A percentile compares a stretch with the other conserved stretches of the same genome.
These are phyloP conservation scores for Eulemur macaco DNA, from an alignment of 2,113 vertebrate genomes.

Conservation along the genomic window DNA sequence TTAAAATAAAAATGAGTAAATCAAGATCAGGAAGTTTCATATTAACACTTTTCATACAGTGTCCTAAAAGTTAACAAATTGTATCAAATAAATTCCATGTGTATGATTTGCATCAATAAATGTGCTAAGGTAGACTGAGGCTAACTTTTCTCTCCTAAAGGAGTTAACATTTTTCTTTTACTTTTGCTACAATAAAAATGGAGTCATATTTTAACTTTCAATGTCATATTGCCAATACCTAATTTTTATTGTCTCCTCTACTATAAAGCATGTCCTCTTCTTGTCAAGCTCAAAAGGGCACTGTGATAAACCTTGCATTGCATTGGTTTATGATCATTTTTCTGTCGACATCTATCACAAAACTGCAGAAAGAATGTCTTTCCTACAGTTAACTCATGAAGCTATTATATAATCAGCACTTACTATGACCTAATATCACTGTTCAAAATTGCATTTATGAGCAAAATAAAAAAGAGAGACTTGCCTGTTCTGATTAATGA, in stretches of 20 bases:
- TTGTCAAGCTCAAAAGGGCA: slow-evolving; percentile 50
- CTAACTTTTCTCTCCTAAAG: not conserved
- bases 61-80: not conserved
- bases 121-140: not conserved
- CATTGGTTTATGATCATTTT: not conserved
- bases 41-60: not conserved
- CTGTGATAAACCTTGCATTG: not conserved
- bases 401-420: not conserved
- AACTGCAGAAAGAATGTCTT: not conserved
- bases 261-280: not conserved
- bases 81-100: not conserved
- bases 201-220: slow-evolving; percentile 33
- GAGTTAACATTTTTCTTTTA: slow-evolving; percentile 22
- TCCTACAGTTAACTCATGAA: not conserved
- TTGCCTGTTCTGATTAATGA: not conserved
- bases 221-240: slow-evolving; percentile 8
- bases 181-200: not conserved
- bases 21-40: not conserved
- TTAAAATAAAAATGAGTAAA: slow-evolving; percentile 17
- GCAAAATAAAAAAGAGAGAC: not conserved
- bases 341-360: slow-evolving; percentile 33
- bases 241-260: not conserved
- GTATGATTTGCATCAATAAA: not conserved
- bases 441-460: not conserved
- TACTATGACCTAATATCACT: not conserved